Conservation (phyloP, 2,888 invertebrate species). For the Eupithecia exiguata region DNA sequence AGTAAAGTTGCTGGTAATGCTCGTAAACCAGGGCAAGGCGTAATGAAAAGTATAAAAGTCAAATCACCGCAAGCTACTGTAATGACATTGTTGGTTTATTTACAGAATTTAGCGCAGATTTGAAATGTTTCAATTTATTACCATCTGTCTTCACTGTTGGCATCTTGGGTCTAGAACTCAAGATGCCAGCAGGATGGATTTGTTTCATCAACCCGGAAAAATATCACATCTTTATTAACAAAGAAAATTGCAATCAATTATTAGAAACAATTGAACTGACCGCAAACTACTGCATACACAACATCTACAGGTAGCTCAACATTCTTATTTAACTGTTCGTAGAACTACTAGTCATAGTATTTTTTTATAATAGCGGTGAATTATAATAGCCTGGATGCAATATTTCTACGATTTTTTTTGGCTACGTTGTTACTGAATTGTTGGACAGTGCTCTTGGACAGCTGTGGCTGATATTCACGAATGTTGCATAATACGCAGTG, state of each 20-base stretch:
- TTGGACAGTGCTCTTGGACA: background rate
- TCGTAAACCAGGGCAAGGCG: conserved; percentile 56
- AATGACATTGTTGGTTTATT: conserved; percentile 36
- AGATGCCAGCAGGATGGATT: no score
- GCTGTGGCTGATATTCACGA: conserved; percentile 16
- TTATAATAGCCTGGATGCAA: background rate
- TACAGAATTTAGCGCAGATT: background rate
- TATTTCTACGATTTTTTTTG: conserved; percentile 18
- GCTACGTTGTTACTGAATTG: background rate
- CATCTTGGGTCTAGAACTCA: background rate
- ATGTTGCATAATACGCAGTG: conserved; percentile 14
- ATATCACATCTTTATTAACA: no score
- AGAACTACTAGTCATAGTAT: no score
- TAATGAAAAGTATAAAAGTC: conserved; percentile 66
- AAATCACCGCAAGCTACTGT: conserved; percentile 47
- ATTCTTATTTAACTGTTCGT: no score
- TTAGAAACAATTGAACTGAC: no score
- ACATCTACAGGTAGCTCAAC: no score
- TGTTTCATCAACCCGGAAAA: no score
- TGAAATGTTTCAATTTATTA: background rate
- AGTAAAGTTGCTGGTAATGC: conserved; percentile 49
- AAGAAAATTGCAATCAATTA: no score
- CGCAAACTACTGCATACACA: no score
- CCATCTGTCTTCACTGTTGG: background rate
- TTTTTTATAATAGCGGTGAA: conserved; percentile 8